Percentiles rank a stretch among this genome's conserved stretches.
These are phyloP conservation scores for Ostrea denselamellosa DNA, from an alignment of 1,140 invertebrate genomes.

Conservation along the genomic window DNA sequence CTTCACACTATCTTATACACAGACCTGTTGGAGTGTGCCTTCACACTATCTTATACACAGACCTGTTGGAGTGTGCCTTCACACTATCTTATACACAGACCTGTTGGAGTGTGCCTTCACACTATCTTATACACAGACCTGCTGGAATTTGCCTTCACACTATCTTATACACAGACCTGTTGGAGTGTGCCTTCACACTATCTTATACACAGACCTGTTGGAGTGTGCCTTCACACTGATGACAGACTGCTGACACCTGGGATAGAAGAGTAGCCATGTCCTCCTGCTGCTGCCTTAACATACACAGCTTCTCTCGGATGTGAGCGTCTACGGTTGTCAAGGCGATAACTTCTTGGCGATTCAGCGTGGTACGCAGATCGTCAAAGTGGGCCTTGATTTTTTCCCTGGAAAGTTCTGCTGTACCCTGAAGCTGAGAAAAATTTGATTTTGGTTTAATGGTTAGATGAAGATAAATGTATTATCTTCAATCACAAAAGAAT, in stretches of 20 bases:
- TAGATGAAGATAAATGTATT: no score
- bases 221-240: slow-evolving; percentile 82
- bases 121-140: no score
- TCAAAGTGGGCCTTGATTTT: slow-evolving; percentile 82
- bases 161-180: no score
- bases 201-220: slow-evolving; percentile 72
- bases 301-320: slow-evolving; percentile 82
- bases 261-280: slow-evolving; percentile 82
- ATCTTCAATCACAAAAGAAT: no score
- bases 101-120: no score
- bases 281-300: slow-evolving; percentile 82
- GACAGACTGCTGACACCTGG: slow-evolving; percentile 82
- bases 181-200: no score
- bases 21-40: no score
- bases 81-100: no score
- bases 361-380: slow-evolving; percentile 81
- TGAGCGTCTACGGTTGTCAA: slow-evolving; percentile 82
- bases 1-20: no score
- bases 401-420: slow-evolving; percentile 79
- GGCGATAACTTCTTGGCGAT: slow-evolving; percentile 82
- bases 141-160: no score
- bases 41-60: no score
- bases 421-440: slow-evolving; percentile 74
- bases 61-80: no score
- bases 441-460: neutral